Base-by-base conservation (phyloP, 2,113 vertebrate genomes). In the Epinephelus fuscoguttatus region DNA sequence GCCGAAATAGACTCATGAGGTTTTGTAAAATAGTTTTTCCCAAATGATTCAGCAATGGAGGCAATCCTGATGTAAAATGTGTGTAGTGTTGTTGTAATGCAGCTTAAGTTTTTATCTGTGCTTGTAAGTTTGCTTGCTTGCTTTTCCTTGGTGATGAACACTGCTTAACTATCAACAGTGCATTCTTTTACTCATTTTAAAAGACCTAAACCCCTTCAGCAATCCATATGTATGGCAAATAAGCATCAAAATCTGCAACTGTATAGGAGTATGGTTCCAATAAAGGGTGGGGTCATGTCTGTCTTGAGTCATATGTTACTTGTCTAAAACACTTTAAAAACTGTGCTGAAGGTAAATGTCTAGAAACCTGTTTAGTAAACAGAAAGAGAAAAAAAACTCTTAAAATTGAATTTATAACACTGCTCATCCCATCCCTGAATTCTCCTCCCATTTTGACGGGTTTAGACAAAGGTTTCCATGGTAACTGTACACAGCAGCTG, bases 381-480 rank as follows among this genome's bases (percentile, higher is more conserved):
- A 70, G 30, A 59, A 70, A 61, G n/a, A 70, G 23, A 12, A 45
- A 50, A 47, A 57, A 19, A 47, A 66, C 2, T 45, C 4, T 18
- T 13, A 33, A 86, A 80, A 70, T 49, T 37, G 0, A 49, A 83
- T 81, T 80, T 47, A 73, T 27, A 14, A n/a, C n/a, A 18, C 18
- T 17, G 6, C 15, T 67, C 49, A 69, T 80, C 57, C 61, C 18
- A 64, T 33, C 68, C 27, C 30, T 3, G 49, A 68, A 57, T 62
- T 42, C 75, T 70, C 47, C 66, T 68, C 63, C 66, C 23, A 50
- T 30, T 67, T 49, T 67, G 64, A 67, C 6, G 25, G 71, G 3
- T 52, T 21, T 71, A 91, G 84, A 95, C 93, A 95, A 95, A 95
- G 93, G 95, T 95, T 94, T 86, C 95, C 86, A 94, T 92, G 93